Evolutionary conservation across 2,113 vertebrate genomes (phyloP), one percentile per base, ranked within the genome.

Genomic region (Balaeniceps rex): DNA sequence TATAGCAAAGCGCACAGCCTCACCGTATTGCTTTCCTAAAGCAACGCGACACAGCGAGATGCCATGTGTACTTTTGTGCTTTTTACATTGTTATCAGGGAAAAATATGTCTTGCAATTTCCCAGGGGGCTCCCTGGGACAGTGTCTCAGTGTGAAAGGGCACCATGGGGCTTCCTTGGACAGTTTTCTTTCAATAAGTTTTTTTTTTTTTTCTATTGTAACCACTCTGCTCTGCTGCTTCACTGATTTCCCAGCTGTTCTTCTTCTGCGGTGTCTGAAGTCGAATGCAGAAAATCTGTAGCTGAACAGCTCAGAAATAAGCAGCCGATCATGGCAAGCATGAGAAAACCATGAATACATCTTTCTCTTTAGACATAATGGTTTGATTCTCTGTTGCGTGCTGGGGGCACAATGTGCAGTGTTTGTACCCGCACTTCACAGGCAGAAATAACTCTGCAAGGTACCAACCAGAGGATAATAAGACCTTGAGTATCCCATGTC

Each of bases 161-260:
- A 97, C 94, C 95, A 88, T 83, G 90, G 87, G 94, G 96, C 75
- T 96, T 92, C 95, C 87, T 87, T 8, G 89, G 97, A 96, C 95
- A 95, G 95, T 96, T 96, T 97, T 96, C 95, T 97, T 97, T 96
- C 96, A 97, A 77, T 89, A 83, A 97, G 88, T 4, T 55, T 24
- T 66, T 47, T 49, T 75, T 55, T 93, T 76, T 54, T 93, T 82
- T 21, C 97, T 96, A 97, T 97, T 97, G 97, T 96, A 94, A 96
- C 91, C 96, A 97, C 97, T 95, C 94, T 89, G 96, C 95, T 98
- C 96, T 79, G 96, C 94, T 97, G 97, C 97, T 97, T 96, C 97
- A 68, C 92, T 97, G 97, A 95, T 97, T 98, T 95, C 95, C 95
- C 97, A 97, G 97, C 97, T 97, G 97, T 66, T 98, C 90, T 86